Conservation (phyloP, 2,113 vertebrate genomes). For the Nyctereutes procyonoides region DNA sequence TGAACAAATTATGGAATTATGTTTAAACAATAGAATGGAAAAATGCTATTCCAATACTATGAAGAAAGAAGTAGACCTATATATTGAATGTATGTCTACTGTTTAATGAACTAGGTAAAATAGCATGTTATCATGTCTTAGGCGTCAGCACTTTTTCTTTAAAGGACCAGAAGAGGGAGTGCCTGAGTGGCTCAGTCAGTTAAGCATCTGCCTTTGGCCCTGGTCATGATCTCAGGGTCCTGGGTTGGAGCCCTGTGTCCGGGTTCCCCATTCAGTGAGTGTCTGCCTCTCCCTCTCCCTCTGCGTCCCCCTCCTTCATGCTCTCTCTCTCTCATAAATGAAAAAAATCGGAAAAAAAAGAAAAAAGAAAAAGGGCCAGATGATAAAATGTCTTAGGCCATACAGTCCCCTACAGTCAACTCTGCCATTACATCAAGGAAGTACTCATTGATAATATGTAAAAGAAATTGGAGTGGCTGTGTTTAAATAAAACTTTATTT, state of each 20-base stretch:
- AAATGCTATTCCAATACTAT: not conserved
- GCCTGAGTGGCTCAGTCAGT: too few relatives aligned
- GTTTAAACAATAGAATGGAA: not conserved
- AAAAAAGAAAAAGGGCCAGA: too few relatives aligned
- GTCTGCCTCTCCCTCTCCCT: too few relatives aligned
- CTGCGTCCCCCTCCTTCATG: too few relatives aligned
- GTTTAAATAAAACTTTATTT: not conserved
- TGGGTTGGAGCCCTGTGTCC: too few relatives aligned
- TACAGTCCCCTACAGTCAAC: not conserved
- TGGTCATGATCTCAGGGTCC: too few relatives aligned
- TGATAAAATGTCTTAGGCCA: not conserved
- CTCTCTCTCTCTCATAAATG: too few relatives aligned
- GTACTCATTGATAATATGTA: not conserved
- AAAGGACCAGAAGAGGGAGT: too few relatives aligned
- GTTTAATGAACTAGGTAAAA: not conserved
- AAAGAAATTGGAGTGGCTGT: not conserved
- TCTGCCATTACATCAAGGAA: not conserved
- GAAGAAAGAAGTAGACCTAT: not conserved
- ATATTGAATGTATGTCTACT: not conserved
- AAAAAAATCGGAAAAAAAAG: too few relatives aligned
- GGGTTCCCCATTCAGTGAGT: too few relatives aligned
- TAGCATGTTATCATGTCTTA: not conserved
- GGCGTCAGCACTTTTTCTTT: too few relatives aligned
- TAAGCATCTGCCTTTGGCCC: too few relatives aligned
- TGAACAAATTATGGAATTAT: not conserved